phyloP scores from a whole-genome alignment of 2,888 invertebrate genomes.

The Latrodectus elegans region DNA sequence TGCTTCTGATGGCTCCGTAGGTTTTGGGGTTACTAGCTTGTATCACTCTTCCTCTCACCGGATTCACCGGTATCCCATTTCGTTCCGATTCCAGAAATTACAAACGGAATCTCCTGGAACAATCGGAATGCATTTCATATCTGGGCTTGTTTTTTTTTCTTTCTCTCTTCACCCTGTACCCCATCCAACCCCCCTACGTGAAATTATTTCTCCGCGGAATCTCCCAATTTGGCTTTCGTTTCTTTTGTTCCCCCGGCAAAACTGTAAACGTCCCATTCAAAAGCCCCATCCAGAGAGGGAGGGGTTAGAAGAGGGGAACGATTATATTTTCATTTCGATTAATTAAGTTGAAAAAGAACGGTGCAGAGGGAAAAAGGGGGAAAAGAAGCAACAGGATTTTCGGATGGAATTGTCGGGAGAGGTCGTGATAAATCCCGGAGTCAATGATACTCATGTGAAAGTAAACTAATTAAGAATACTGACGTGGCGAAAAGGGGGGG shows the following conservation, averaged over 20 bases:
- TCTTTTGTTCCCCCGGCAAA: constrained; percentile 14
- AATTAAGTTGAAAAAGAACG: constrained; percentile 44
- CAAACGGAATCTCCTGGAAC: constrained; percentile 23
- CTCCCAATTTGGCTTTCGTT: background rate
- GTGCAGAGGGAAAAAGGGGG: background rate
- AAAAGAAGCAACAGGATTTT: constrained; percentile 17
- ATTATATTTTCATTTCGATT: constrained; percentile 62
- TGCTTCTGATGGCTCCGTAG: too few relatives aligned
- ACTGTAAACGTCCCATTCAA: background rate
- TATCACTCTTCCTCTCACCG: background rate
- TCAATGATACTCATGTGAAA: constrained; percentile 45
- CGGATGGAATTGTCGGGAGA: constrained; percentile 1
- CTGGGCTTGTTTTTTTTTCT: background rate
- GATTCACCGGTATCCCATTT: background rate
- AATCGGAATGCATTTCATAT: constrained; percentile 36
- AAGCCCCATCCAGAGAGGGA: background rate
- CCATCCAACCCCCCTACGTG: background rate
- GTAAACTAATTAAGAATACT: constrained; percentile 50
- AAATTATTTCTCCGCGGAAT: background rate
- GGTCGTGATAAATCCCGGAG: background rate
- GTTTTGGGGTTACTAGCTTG: too few relatives aligned
- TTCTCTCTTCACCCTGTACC: background rate
- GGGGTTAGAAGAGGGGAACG: constrained; percentile 4
- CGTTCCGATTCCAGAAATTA: constrained; percentile 5
- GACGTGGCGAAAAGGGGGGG: too few relatives aligned